These are phyloP conservation scores for Melieria picta DNA, from an alignment of 2,888 invertebrate genomes.

Conservation along the genomic window DNA sequence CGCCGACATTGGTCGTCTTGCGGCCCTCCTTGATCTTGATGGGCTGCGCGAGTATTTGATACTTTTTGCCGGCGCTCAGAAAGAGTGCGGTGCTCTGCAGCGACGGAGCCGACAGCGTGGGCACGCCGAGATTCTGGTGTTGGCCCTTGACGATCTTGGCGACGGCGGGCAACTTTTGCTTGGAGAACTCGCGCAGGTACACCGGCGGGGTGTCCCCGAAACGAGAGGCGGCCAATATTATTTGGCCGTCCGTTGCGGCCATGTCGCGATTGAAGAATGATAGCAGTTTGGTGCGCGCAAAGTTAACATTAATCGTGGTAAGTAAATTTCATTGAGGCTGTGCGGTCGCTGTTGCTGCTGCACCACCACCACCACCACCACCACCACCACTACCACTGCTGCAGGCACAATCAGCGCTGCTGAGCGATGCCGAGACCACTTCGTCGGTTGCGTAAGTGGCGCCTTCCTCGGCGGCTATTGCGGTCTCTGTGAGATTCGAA, in stretches of 20 bases:
- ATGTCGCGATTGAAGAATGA: constrained; percentile 69
- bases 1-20: constrained; percentile 79
- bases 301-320: constrained; percentile 63
- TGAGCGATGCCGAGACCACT: constrained; percentile 35
- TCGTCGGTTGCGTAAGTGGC: constrained; percentile 45
- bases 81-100: constrained; percentile 87
- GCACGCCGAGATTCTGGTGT: constrained; percentile 90
- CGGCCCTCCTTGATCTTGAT: constrained; percentile 91
- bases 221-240: constrained; percentile 83
- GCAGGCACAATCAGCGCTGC: no score
- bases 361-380: constrained; percentile 52
- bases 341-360: constrained; percentile 31
- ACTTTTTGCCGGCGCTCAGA: constrained; percentile 84
- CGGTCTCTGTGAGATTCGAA: constrained; percentile 4
- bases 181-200: constrained; percentile 70
- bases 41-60: constrained; percentile 87
- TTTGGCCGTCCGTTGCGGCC: constrained; percentile 92
- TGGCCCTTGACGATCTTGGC: constrained; percentile 94
- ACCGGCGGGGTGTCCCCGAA: constrained; percentile 67
- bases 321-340: constrained; percentile 64
- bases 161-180: constrained; percentile 82
- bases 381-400: constrained; percentile 37
- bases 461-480: constrained; percentile 22
- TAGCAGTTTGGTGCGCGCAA: constrained; percentile 65
- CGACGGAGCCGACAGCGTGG: constrained; percentile 85